Conservation (phyloP, 2,797 vertebrate species). For the Hydrocynus forskahlii region DNA sequence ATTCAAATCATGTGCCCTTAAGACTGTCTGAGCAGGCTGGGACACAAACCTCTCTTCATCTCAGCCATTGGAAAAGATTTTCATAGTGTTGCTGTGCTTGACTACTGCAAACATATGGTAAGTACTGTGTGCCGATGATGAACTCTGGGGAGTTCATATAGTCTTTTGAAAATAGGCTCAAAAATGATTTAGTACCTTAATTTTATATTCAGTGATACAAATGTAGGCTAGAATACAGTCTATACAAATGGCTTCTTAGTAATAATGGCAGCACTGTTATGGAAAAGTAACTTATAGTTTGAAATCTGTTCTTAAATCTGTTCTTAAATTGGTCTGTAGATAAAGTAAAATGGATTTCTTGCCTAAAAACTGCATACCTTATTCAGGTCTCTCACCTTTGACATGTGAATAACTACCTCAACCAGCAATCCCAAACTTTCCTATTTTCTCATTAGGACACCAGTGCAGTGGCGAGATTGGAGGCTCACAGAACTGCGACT, state of each 20-base stretch:
- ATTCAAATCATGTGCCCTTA: constrained; percentile 11
- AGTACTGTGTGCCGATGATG: background rate
- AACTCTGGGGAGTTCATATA: background rate
- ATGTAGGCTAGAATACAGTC: too few species aligned
- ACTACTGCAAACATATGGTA: constrained; percentile 88
- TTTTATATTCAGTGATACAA: too few species aligned
- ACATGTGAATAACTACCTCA: too few species aligned
- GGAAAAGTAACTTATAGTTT: too few species aligned
- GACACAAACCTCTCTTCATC: constrained; percentile 79
- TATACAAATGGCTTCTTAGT: too few species aligned
- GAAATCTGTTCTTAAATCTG: too few species aligned
- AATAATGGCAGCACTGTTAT: too few species aligned
- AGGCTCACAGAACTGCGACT: constrained; percentile 82
- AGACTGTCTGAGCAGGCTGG: constrained; percentile 89
- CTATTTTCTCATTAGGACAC: constrained; percentile 76
- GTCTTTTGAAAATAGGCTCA: too few species aligned
- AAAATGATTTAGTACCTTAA: too few species aligned
- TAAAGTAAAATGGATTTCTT: background rate
- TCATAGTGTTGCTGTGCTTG: constrained; percentile 80
- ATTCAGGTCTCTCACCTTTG: too few species aligned
- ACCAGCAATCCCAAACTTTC: background rate
- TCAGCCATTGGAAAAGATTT: constrained; percentile 86
- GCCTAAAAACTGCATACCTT: background rate
- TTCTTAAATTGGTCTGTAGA: too few species aligned
- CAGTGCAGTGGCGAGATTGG: constrained; percentile 75